Evolutionary conservation across 2,797 vertebrate species (phyloP).

Genomic region (Tachyglossus aculeatus): DNA sequence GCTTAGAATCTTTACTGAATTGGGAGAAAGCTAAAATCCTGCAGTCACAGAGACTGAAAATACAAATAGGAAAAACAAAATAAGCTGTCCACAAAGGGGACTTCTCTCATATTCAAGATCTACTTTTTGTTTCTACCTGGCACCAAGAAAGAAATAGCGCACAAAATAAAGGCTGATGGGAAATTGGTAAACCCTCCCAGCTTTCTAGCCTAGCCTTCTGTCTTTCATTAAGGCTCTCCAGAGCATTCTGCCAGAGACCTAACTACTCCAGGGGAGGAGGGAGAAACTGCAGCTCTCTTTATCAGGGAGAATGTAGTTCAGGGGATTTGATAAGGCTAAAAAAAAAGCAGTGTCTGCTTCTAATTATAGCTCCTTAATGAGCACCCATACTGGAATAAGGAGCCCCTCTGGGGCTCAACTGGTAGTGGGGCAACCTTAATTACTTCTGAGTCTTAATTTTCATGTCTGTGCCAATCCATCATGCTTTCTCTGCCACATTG

Average conservation of each 20-base stretch:
- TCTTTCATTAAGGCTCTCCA: neutral
- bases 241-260: too few relatives aligned
- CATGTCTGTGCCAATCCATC: constrained; percentile 6
- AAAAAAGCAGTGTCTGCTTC: constrained; percentile 44
- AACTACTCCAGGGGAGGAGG: neutral
- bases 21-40: too few relatives aligned
- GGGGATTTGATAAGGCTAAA: constrained; percentile 33
- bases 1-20: too few relatives aligned
- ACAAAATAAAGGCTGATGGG: neutral
- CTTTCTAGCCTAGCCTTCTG: neutral
- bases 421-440: constrained; percentile 52
- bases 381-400: constrained; percentile 47
- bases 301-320: neutral
- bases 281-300: neutral
- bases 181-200: rapidly evolving
- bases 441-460: constrained; percentile 50
- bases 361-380: constrained; percentile 66
- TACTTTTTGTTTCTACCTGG: rapidly evolving
- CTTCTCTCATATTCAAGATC: rapidly evolving
- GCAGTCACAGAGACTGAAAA: neutral
- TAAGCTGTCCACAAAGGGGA: too few relatives aligned
- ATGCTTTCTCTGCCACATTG: constrained; percentile 4
- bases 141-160: neutral
- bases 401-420: constrained; percentile 46
- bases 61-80: neutral